Evolutionary conservation across 2,113 vertebrate genomes (phyloP), one percentile per base, ranked within the genome.

Genomic region (Leucopsar rothschildi): DNA sequence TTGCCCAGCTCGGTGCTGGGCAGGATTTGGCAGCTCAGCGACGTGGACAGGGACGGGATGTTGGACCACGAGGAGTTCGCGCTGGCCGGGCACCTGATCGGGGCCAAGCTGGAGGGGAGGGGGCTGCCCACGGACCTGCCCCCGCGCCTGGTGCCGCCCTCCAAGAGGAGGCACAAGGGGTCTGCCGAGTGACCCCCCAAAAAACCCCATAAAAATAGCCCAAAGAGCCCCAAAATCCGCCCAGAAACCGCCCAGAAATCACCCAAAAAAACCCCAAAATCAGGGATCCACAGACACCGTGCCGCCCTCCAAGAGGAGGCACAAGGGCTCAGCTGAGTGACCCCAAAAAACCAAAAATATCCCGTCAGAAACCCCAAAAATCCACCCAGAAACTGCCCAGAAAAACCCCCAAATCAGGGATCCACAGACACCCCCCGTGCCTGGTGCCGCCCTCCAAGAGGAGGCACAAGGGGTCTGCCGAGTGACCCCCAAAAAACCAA

Each of bases 381-480:
- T 42, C 42, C 15, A 7, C 16, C 17, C 42, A 42, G 42, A 42
- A 42, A 42, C 12, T 12, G 4, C 6, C 15, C 15, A 16, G 7
- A 17, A 42, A 42, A 42, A 42, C 13, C 19, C 44, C 44, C 21
- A 45, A 45, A 45, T 45, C 44, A 20, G 44, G 19, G 44, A 45
- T 45, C 20, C 4, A 45, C 19, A 20, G 44, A 45, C 44, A 45
- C 45, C 88, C 80, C 0, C 49, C 79, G 0, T 25, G 79, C 4
- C 47, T 69, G 1, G 79, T 89, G 78, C 87, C 61, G 1, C 87
- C 87, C 4, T 89, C 78, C 70, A 76, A 89, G 78, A 23, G 78
- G 10, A 39, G 86, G 45, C 69, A 27, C 3, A 66, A 88, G 10
- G 77, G 77, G 0, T 77, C 12, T 0, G 31, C 68, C 0, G 68